These are phyloP conservation scores for Pteronotus mesoamericanus DNA, from an alignment of 2,797 vertebrate species.

Conservation along the genomic window DNA sequence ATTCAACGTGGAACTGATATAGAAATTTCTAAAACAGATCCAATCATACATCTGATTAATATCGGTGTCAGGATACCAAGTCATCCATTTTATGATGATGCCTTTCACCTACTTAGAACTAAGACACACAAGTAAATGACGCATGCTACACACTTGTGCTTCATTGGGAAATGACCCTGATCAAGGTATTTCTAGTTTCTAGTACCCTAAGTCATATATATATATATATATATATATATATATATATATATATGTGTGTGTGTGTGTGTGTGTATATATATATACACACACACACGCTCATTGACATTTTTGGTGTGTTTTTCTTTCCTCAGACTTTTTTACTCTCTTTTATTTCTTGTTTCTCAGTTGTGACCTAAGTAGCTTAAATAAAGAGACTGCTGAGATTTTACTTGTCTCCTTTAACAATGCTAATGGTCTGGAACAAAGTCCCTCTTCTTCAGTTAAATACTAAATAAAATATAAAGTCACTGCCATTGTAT, in stretches of 20 bases:
- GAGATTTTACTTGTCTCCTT: background rate
- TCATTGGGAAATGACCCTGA: background rate
- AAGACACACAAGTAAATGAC: background rate
- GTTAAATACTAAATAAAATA: constrained; percentile 34
- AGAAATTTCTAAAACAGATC: constrained; percentile 16
- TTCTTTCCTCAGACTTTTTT: background rate
- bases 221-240: no score
- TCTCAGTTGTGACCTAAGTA: background rate
- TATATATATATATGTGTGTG: no score
- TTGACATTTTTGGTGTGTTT: background rate
- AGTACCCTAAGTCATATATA: background rate
- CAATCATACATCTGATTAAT: background rate
- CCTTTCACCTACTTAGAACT: background rate
- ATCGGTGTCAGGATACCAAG: background rate
- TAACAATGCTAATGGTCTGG: background rate
- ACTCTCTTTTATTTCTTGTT: background rate
- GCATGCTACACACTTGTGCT: background rate
- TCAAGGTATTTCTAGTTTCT: background rate
- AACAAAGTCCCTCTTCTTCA: constrained; percentile 11
- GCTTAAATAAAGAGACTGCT: background rate
- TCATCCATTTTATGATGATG: background rate
- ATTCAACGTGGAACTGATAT: background rate
- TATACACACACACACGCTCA: no score
- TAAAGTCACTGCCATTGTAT: background rate
- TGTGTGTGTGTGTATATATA: no score